Conservation (phyloP, 2,113 vertebrate species). For the Aphyosemion australe region DNA sequence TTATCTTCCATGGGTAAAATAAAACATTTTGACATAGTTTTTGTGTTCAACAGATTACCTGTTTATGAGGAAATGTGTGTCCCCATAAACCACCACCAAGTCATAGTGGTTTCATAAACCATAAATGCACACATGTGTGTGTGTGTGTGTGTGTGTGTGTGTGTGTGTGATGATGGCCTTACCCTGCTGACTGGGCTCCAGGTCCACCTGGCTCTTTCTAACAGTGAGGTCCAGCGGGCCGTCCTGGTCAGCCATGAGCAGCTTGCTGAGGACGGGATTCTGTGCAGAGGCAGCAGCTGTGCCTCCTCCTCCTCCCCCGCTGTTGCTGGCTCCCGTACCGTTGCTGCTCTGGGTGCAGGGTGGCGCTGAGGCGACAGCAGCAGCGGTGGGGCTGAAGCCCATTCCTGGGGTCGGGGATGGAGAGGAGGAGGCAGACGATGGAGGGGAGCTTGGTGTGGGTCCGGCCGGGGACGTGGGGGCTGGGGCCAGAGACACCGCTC, state of each 20-base stretch:
- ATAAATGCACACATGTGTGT: no score
- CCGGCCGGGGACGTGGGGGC: conserved; percentile 45
- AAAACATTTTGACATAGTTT: no score
- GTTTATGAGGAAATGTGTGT: no score
- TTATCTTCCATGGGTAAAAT: no score
- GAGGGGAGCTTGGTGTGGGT: conserved; percentile 54
- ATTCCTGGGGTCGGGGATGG: conserved; percentile 52
- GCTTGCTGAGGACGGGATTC: conserved; percentile 98
- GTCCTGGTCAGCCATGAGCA: conserved; percentile 99
- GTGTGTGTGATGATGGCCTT: conserved; percentile 18
- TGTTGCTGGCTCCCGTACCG: conserved; percentile 50
- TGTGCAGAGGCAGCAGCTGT: conserved; percentile 86
- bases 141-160: neutral
- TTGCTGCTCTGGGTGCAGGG: conserved; percentile 60
- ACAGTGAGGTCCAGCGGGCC: conserved; percentile 98
- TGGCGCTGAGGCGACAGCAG: conserved; percentile 42
- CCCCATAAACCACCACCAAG: no score
- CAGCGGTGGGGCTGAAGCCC: conserved; percentile 58
- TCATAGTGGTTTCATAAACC: no score
- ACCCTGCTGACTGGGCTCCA: conserved; percentile 94
- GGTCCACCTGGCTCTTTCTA: conserved; percentile 87
- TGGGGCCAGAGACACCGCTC: conserved; percentile 86
- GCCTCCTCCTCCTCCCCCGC: conserved; percentile 37
- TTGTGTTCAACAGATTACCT: no score
- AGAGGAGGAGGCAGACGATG: conserved; percentile 75